phyloP scores from a whole-genome alignment of 2,113 vertebrate species.

The Hassar affinis region DNA sequence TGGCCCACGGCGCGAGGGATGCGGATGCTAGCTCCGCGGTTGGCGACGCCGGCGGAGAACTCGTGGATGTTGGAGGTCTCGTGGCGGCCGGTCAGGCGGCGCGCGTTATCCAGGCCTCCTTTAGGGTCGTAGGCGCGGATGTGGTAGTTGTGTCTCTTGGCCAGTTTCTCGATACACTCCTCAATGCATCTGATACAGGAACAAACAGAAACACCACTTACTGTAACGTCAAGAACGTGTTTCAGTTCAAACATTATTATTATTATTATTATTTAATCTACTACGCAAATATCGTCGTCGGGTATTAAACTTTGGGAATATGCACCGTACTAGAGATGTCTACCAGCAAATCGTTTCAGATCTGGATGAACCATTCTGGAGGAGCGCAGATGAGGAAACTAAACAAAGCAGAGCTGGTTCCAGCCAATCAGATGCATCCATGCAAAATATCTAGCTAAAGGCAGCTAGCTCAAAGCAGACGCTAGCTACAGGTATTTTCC shows the following conservation, averaged over 20 bases:
- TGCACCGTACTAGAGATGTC: too few species aligned
- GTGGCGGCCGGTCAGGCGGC: slow-evolving; percentile 84
- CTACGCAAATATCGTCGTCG: not conserved
- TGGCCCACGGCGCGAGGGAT: slow-evolving; percentile 87
- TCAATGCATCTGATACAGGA: slow-evolving; percentile 78
- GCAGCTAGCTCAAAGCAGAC: not conserved
- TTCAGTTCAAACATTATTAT: too few species aligned
- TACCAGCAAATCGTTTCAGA: too few species aligned
- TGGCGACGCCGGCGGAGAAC: slow-evolving; percentile 91
- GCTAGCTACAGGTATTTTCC: not conserved
- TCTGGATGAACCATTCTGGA: not conserved
- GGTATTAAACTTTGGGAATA: too few species aligned
- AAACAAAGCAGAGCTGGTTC: not conserved
- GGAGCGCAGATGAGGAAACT: not conserved
- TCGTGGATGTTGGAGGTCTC: slow-evolving; percentile 92
- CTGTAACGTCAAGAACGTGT: too few species aligned
- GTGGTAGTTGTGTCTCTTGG: slow-evolving; percentile 88
- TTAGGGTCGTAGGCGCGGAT: slow-evolving; percentile 92
- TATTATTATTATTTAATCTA: not conserved
- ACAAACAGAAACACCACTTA: too few species aligned
- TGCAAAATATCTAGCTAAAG: not conserved
- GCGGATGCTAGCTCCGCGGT: slow-evolving; percentile 89
- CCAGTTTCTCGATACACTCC: slow-evolving; percentile 85
- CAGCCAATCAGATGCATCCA: not conserved
- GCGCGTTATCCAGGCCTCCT: slow-evolving; percentile 90